Percentiles rank a stretch among this genome's conserved stretches.
These are phyloP conservation scores for Rhipidura dahli DNA, from an alignment of 2,113 vertebrate species.

Conservation along the genomic window DNA sequence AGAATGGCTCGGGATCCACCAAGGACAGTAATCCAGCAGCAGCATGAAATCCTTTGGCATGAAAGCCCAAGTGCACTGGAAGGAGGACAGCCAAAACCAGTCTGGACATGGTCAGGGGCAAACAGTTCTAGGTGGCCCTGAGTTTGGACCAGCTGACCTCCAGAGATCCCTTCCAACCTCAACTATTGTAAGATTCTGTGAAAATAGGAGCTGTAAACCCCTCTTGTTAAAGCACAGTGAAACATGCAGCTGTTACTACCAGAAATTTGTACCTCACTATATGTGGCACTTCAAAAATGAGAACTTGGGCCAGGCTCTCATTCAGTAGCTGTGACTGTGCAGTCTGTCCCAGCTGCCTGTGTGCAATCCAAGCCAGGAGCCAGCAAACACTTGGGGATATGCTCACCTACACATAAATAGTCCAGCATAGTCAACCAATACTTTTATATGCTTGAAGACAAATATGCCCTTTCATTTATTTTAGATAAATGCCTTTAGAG, in stretches of 20 bases:
- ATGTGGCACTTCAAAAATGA: neutral
- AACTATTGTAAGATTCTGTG: neutral
- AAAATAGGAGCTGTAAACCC: neutral
- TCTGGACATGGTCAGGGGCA: neutral
- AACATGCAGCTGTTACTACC: neutral
- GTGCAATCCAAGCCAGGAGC: neutral
- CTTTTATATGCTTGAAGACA: neutral
- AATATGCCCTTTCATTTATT: neutral
- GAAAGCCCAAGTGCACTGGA: neutral
- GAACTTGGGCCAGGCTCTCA: neutral
- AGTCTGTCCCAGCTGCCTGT: neutral
- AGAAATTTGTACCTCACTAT: neutral
- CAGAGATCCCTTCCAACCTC: neutral
- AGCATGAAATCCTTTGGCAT: neutral
- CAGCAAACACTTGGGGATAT: neutral
- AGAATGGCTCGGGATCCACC: neutral
- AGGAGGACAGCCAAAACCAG: neutral
- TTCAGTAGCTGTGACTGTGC: neutral
- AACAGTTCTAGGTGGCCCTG: neutral
- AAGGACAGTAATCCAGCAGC: neutral
- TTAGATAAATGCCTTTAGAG: neutral
- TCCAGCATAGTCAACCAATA: neutral
- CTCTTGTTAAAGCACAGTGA: neutral
- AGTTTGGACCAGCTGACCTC: neutral
- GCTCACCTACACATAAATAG: neutral